Percentiles rank a stretch among this genome's conserved stretches.
phyloP scores from a whole-genome alignment of 2,888 invertebrate genomes.

The Euplexia lucipara region DNA sequence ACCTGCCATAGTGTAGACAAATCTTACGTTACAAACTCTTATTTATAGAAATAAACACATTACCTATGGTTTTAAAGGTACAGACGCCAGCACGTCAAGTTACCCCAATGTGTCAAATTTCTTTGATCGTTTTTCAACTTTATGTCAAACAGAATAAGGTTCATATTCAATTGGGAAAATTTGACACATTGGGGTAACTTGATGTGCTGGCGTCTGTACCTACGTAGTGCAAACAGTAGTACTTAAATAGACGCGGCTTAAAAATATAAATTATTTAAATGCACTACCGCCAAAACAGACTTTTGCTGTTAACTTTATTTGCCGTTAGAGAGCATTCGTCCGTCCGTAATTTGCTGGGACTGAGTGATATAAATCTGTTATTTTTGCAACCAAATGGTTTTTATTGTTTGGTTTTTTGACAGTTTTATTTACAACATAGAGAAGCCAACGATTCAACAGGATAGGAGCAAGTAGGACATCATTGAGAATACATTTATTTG shows the following conservation, averaged over 20 bases:
- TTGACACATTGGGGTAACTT: no score
- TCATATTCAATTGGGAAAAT: no score
- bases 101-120: no score
- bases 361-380: neutral
- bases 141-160: no score
- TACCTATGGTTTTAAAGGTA: neutral
- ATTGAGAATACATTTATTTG: no score
- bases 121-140: no score
- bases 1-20: no score
- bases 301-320: slow-evolving; percentile 15
- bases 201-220: no score
- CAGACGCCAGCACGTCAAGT: no score
- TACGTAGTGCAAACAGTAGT: neutral
- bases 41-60: slow-evolving; percentile 2
- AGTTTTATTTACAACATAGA: neutral
- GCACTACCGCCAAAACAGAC: slow-evolving; percentile 15
- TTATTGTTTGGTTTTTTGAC: neutral
- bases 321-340: slow-evolving; percentile 3
- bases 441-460: no score
- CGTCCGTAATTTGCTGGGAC: slow-evolving; percentile 14
- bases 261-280: slow-evolving; percentile 11
- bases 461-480: no score
- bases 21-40: neutral
- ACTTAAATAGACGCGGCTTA: neutral
- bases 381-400: neutral